A percentile compares a stretch with the other conserved stretches of the same genome.
phyloP scores from a whole-genome alignment of 2,888 invertebrate genomes.

The Tuberolachnus salignus region DNA sequence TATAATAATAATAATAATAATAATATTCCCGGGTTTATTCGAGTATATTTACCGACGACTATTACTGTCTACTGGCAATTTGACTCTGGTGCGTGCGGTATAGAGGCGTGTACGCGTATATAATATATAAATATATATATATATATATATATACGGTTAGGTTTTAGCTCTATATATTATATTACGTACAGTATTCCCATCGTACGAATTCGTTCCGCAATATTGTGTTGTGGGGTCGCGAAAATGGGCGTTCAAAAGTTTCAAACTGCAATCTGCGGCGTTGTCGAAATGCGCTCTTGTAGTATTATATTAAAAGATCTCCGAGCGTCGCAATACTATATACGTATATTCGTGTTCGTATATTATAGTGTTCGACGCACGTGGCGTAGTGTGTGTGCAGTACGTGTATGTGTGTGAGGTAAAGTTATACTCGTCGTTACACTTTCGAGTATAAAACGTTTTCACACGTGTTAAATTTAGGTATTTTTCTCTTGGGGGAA shows the following conservation, averaged over 20 bases:
- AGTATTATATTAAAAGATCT: slow-evolving; percentile 50
- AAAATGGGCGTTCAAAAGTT: slow-evolving; percentile 55
- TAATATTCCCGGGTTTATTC: slow-evolving; percentile 32
- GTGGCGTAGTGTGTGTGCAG: not conserved
- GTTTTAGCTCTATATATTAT: too few relatives aligned
- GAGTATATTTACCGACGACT: slow-evolving; percentile 34
- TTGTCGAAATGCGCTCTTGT: slow-evolving; percentile 43
- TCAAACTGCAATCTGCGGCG: slow-evolving; percentile 56
- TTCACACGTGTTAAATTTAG: slow-evolving; percentile 10
- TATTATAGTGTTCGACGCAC: not conserved
- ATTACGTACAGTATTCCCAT: not conserved
- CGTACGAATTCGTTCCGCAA: slow-evolving; percentile 45
- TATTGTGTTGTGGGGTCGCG: slow-evolving; percentile 50
- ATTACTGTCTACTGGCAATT: slow-evolving; percentile 44
- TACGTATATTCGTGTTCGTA: not conserved
- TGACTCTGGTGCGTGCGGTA: not conserved
- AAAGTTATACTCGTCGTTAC: slow-evolving; percentile 39
- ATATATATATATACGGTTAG: not conserved
- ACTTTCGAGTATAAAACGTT: slow-evolving; percentile 6
- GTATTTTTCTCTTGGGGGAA: not conserved
- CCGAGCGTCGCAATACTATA: slow-evolving; percentile 1
- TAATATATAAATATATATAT: not conserved
- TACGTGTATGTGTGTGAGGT: slow-evolving; percentile 10
- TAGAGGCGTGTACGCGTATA: not conserved
- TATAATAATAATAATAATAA: too few relatives aligned